Evolutionary conservation across 2,113 vertebrate genomes (phyloP).

Genomic region (Tragelaphus buxtoni): DNA sequence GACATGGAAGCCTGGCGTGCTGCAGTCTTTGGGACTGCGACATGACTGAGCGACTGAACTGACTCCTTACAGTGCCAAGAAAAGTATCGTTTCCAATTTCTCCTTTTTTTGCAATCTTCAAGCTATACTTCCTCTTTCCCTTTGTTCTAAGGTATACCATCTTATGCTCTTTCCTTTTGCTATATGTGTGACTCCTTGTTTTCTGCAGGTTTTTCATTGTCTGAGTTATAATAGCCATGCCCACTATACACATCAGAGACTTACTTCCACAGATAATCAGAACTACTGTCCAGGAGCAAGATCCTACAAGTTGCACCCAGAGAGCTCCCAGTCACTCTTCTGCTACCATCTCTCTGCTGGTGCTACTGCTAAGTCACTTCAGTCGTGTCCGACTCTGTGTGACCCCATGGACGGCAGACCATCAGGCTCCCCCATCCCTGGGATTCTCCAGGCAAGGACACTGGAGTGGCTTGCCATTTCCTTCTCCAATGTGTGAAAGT

Average conservation of each 20-base stretch:
- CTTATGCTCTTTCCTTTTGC: neutral
- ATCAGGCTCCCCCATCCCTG: too few species aligned
- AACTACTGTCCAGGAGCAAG: neutral
- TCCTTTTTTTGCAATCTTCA: neutral
- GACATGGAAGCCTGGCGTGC: neutral
- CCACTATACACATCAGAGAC: neutral
- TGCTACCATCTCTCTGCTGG: neutral
- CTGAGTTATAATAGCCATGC: neutral
- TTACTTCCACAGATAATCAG: neutral
- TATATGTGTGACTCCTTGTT: rapidly evolving
- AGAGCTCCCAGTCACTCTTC: neutral
- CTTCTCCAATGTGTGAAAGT: too few species aligned
- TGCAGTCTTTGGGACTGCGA: neutral
- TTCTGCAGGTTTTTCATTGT: neutral
- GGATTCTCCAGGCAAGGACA: too few species aligned
- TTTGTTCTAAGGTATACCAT: neutral
- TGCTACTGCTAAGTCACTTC: too few species aligned
- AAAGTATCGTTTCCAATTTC: neutral
- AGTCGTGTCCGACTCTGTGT: too few species aligned
- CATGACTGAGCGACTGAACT: neutral
- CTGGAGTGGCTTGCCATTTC: too few species aligned
- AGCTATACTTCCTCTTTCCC: neutral
- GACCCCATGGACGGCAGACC: too few species aligned
- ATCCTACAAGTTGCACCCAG: neutral
- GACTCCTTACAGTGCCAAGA: neutral